These are phyloP conservation scores for Lacanobia oleracea DNA, from an alignment of 2,888 invertebrate genomes.

Conservation along the genomic window DNA sequence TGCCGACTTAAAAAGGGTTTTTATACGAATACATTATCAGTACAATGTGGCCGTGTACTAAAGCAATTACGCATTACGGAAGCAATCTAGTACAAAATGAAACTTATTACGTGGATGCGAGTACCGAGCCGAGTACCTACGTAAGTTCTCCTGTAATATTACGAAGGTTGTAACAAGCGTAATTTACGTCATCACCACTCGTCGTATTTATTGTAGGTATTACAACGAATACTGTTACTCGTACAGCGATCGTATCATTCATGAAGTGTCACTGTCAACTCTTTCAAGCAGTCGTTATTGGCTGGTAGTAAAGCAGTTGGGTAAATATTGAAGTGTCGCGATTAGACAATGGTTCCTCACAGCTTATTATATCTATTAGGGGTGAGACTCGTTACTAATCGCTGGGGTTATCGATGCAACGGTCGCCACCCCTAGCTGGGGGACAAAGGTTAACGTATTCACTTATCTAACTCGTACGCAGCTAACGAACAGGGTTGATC, in stretches of 20 bases:
- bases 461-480: constrained; percentile 74
- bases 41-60: constrained; percentile 62
- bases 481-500: constrained; percentile 70
- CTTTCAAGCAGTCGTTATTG: constrained; percentile 20
- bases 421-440: constrained; percentile 73
- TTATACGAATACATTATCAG: constrained; percentile 69
- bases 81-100: constrained; percentile 77
- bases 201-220: constrained; percentile 60
- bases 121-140: constrained; percentile 60
- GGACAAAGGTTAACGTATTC: constrained; percentile 85
- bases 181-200: constrained; percentile 72
- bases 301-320: constrained; percentile 48
- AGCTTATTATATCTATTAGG: constrained; percentile 57
- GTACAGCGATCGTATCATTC: constrained; percentile 26
- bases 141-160: constrained; percentile 74
- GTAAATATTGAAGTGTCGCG: constrained; percentile 55
- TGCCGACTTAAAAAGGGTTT: constrained; percentile 61
- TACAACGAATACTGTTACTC: constrained; percentile 57
- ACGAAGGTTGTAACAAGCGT: constrained; percentile 69
- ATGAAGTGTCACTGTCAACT: constrained; percentile 27
- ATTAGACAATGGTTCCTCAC: constrained; percentile 57
- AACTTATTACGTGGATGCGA: constrained; percentile 76
- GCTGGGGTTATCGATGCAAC: constrained; percentile 77
- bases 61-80: constrained; percentile 81
- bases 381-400: constrained; percentile 73